phyloP scores from a whole-genome alignment of 2,113 vertebrate genomes.

The Pseudorhombus dupliciocellatus region DNA sequence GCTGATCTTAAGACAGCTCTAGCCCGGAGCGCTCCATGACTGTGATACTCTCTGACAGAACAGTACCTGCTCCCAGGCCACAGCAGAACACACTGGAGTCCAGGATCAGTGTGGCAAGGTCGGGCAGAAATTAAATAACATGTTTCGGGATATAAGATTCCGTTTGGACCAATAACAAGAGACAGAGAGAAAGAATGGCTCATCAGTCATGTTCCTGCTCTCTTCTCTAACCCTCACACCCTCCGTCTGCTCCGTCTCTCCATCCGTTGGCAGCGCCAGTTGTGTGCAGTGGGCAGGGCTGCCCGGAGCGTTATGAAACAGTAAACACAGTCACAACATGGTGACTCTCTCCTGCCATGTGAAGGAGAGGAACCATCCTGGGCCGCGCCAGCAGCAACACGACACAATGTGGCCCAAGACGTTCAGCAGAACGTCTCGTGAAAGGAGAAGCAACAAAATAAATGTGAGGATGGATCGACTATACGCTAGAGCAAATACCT shows the following conservation, averaged over 20 bases:
- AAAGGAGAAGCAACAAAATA: not conserved
- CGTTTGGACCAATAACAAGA: slow-evolving; percentile 16
- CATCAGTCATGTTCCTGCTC: slow-evolving; percentile 38
- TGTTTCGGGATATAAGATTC: slow-evolving; percentile 12
- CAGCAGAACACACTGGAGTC: not conserved
- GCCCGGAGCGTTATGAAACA: slow-evolving; percentile 62
- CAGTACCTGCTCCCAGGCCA: slow-evolving; percentile 32
- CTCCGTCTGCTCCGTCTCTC: slow-evolving; percentile 5
- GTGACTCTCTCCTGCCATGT: slow-evolving; percentile 63
- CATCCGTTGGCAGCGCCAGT: slow-evolving; percentile 40
- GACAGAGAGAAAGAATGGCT: slow-evolving; percentile 16
- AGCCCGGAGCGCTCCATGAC: slow-evolving; percentile 43
- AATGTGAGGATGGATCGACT: not conserved
- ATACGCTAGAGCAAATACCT: no score
- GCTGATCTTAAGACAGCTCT: slow-evolving; percentile 54
- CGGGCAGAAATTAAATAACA: slow-evolving; percentile 8
- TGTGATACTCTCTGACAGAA: slow-evolving; percentile 53
- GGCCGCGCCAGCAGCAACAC: not conserved
- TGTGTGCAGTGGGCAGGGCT: slow-evolving; percentile 47
- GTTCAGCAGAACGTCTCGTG: slow-evolving; percentile 5
- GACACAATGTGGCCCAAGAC: not conserved
- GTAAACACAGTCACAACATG: slow-evolving; percentile 63
- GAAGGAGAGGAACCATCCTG: slow-evolving; percentile 46
- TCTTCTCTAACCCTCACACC: slow-evolving; percentile 5
- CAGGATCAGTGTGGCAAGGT: not conserved